Evolutionary conservation across 2,888 invertebrate genomes (phyloP).

Genomic region (Mythimna pallens): DNA sequence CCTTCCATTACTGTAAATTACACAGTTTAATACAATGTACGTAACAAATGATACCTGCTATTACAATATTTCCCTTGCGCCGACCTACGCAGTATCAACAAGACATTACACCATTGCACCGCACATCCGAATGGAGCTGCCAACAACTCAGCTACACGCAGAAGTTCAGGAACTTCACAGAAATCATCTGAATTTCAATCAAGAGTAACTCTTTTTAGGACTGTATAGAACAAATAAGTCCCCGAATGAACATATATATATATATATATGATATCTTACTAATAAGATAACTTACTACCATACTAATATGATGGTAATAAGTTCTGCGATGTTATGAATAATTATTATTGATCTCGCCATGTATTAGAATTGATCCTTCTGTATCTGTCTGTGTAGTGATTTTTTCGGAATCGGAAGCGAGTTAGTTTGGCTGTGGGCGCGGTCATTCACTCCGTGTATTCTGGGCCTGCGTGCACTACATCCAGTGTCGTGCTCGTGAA

Average conservation of each 20-base stretch:
- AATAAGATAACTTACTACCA: too few species aligned
- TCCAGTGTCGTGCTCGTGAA: constrained; percentile 8
- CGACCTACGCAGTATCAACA: neutral
- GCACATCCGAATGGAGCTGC: neutral
- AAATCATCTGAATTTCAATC: too few species aligned
- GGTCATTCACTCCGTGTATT: constrained; percentile 61
- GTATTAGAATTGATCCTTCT: neutral
- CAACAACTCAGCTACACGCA: neutral
- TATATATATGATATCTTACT: neutral
- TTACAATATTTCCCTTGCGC: neutral
- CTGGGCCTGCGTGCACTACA: constrained; percentile 20
- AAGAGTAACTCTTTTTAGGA: neutral
- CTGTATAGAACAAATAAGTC: neutral
- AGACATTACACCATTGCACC: neutral
- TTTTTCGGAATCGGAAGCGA: constrained; percentile 37
- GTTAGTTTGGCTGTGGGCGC: constrained; percentile 28
- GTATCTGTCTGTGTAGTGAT: neutral
- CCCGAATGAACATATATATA: neutral
- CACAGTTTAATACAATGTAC: constrained; percentile 11
- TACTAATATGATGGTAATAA: neutral
- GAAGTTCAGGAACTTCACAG: constrained; percentile 3
- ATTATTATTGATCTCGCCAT: neutral
- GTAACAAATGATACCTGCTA: constrained; percentile 1
- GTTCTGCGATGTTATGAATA: too few species aligned
- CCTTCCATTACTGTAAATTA: constrained; percentile 14